A percentile compares a stretch with the other conserved stretches of the same genome.
Evolutionary conservation across 2,797 vertebrate species (phyloP).

Genomic region (Crocidura indochinensis): DNA sequence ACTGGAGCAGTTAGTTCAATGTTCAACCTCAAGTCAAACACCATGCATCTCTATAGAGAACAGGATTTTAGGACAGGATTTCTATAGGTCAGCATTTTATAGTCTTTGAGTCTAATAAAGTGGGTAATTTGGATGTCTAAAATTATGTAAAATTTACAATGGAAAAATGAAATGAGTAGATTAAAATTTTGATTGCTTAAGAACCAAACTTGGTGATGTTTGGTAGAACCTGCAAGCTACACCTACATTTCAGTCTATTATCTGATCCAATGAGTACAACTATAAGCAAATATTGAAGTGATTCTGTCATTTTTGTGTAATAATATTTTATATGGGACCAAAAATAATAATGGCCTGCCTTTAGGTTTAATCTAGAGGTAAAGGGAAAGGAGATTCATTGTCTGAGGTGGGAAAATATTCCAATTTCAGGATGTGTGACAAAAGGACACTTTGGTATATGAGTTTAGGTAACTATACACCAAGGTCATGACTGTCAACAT

Average conservation of each 20-base stretch:
- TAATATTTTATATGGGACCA: background rate
- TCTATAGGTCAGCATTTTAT: background rate
- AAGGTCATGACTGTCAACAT: too few relatives aligned
- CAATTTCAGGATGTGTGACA: background rate
- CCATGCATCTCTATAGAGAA: background rate
- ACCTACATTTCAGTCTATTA: too few relatives aligned
- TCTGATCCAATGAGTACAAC: background rate
- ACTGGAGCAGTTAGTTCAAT: background rate
- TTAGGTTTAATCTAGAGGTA: background rate
- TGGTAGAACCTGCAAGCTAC: too few relatives aligned
- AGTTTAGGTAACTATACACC: too few relatives aligned
- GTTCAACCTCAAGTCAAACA: background rate
- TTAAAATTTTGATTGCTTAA: too few relatives aligned
- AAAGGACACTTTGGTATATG: too few relatives aligned
- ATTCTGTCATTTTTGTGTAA: background rate
- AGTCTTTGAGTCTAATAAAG: background rate
- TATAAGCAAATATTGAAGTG: background rate
- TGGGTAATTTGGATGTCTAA: background rate
- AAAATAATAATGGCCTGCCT: background rate
- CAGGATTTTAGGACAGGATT: too few relatives aligned
- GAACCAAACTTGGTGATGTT: too few relatives aligned
- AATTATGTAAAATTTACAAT: slow-evolving; percentile 39
- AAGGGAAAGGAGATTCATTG: background rate
- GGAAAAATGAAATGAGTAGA: background rate
- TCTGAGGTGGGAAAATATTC: background rate